phyloP scores from a whole-genome alignment of 1,140 invertebrate species.

The Drosophila murphyi region DNA sequence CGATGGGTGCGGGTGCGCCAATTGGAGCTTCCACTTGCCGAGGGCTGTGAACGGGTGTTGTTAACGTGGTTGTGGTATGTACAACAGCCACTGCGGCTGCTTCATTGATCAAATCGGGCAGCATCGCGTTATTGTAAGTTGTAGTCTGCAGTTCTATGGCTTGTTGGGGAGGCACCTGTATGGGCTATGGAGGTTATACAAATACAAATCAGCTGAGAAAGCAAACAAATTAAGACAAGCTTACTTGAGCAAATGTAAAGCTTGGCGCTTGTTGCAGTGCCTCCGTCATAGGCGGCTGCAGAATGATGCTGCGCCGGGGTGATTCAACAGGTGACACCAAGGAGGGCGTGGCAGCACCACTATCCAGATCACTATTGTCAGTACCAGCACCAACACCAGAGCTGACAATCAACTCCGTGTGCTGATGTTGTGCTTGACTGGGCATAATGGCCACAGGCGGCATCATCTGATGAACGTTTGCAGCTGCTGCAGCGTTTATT shows the following conservation, averaged over 20 bases:
- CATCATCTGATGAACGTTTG: slow-evolving; percentile 39
- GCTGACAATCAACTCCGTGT: slow-evolving; percentile 20
- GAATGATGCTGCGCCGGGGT: slow-evolving; percentile 85
- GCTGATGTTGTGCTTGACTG: slow-evolving; percentile 13
- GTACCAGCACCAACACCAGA: slow-evolving; percentile 3
- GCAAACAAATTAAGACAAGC: not conserved
- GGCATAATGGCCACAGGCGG: slow-evolving; percentile 54
- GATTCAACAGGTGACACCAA: slow-evolving; percentile 66
- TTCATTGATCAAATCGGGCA: slow-evolving; percentile 70
- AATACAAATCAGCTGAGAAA: not conserved
- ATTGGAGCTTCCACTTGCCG: slow-evolving; percentile 7
- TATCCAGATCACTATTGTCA: not conserved
- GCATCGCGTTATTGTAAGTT: slow-evolving; percentile 18
- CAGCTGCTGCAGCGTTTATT: slow-evolving; percentile 44
- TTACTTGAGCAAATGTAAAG: slow-evolving; percentile 69
- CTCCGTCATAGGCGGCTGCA: slow-evolving; percentile 84
- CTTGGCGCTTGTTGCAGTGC: slow-evolving; percentile 80
- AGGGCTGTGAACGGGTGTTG: slow-evolving; percentile 37
- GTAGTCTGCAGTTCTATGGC: slow-evolving; percentile 11
- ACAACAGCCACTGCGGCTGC: slow-evolving; percentile 47
- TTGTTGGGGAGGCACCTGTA: slow-evolving; percentile 50
- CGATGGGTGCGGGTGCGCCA: slow-evolving; percentile 11
- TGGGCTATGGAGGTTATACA: slow-evolving; percentile 36
- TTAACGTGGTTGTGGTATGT: slow-evolving; percentile 4
- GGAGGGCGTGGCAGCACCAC: slow-evolving; percentile 25